Conservation (phyloP, 2,797 vertebrate species). For the Pipistrellus nathusii region DNA sequence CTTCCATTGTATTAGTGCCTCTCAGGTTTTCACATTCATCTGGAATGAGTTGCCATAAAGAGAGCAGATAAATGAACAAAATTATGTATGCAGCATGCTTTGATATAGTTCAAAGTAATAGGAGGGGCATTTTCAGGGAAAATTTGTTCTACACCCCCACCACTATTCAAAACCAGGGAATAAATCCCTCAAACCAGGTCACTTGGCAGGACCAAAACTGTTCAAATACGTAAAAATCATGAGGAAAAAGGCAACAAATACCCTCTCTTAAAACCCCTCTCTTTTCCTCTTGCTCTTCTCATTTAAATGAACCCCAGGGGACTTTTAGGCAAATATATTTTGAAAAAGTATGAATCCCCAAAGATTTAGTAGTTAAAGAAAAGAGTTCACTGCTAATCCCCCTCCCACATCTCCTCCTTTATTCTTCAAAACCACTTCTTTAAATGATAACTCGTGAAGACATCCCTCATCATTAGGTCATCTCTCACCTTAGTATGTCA, state of each 20-base stretch:
- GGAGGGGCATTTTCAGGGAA: conserved; percentile 44
- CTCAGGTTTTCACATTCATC: conserved; percentile 74
- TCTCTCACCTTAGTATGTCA: conserved; percentile 56
- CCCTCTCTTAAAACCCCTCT: conserved; percentile 30
- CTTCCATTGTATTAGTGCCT: conserved; percentile 71
- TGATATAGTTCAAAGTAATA: conserved; percentile 76
- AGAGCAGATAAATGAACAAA: conserved; percentile 67
- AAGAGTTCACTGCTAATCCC: conserved; percentile 22
- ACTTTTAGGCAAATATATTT: conserved; percentile 68
- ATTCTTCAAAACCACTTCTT: conserved; percentile 65
- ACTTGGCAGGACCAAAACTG: conserved; percentile 45
- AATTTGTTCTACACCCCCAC: conserved; percentile 9
- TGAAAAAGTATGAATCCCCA: conserved; percentile 51
- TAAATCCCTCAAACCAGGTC: conserved; percentile 52
- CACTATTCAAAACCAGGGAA: conserved; percentile 7
- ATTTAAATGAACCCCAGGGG: conserved; percentile 55
- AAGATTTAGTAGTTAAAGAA: conserved; percentile 52
- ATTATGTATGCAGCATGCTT: conserved; percentile 65
- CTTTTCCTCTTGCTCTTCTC: conserved; percentile 30
- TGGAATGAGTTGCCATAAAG: conserved; percentile 74
- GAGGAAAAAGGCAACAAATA: conserved; percentile 10
- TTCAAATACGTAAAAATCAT: conserved; percentile 42
- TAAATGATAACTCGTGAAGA: conserved; percentile 64
- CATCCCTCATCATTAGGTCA: conserved; percentile 56
- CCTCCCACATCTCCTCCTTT: conserved; percentile 33